Conservation (phyloP, 1,140 invertebrate genomes). For the Drosophila neocordata region DNA sequence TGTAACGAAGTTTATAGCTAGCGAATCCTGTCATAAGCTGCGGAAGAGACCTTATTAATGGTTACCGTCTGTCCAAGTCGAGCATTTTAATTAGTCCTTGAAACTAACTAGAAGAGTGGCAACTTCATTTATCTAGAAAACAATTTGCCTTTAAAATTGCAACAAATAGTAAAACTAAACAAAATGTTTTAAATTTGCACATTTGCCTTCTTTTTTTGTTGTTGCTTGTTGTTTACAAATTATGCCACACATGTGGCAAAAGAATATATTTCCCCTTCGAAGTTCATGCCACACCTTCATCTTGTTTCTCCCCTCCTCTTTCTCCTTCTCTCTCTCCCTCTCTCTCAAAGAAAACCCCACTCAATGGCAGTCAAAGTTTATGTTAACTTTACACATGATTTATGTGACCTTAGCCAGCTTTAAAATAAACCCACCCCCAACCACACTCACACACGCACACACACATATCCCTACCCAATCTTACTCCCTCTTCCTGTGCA, state of each 20-base stretch:
- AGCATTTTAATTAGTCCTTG: conserved; percentile 50
- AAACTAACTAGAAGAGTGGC: not conserved
- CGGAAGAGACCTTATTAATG: conserved; percentile 42
- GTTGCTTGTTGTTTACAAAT: conserved; percentile 27
- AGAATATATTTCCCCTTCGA: not conserved
- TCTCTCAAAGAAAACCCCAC: not conserved
- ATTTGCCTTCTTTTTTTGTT: conserved; percentile 4
- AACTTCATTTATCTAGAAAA: not conserved
- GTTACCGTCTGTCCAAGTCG: conserved; percentile 9
- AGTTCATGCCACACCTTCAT: not conserved
- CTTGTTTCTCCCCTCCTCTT: not conserved
- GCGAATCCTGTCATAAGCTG: not conserved
- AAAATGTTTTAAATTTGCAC: no score
- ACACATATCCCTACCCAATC: not conserved
- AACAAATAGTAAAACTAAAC: not conserved
- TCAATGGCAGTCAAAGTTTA: conserved; percentile 54
- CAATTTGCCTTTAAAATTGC: not conserved
- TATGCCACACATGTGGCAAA: conserved; percentile 56
- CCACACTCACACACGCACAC: not conserved
- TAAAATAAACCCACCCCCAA: conserved; percentile 9
- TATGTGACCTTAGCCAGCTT: conserved; percentile 51
- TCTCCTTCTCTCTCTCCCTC: not conserved
- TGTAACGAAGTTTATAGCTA: conserved; percentile 49
- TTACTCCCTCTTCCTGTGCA: not conserved
- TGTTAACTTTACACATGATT: conserved; percentile 70